Percentiles rank a stretch among this genome's conserved stretches.
phyloP scores from a whole-genome alignment of 2,113 vertebrate species.

The Heteronetta atricapilla region DNA sequence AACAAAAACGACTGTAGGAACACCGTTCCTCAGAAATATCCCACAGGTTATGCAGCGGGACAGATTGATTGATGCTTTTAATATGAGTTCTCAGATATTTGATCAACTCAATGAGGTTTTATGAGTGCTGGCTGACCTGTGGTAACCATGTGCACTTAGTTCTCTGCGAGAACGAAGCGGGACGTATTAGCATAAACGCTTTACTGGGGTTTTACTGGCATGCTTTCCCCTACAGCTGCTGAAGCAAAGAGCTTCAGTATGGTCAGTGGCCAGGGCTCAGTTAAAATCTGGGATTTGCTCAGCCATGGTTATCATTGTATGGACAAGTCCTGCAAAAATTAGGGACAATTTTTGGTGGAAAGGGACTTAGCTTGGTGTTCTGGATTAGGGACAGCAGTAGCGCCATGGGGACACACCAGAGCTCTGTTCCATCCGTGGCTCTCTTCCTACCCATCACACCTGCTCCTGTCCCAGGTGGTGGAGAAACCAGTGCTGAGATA shows the following conservation, averaged over 20 bases:
- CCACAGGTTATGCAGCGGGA: background rate
- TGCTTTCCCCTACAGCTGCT: background rate
- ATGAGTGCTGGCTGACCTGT: background rate
- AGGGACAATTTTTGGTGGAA: background rate
- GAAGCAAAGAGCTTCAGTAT: background rate
- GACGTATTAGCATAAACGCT: background rate
- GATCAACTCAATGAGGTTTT: background rate
- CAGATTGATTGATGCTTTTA: background rate
- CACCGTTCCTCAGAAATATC: background rate
- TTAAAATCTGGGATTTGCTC: background rate
- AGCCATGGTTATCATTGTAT: background rate
- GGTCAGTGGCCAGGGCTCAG: background rate
- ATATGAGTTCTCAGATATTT: background rate
- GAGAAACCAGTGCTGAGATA: background rate
- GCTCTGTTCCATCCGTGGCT: background rate
- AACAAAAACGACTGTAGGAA: background rate
- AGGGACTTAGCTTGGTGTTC: background rate
- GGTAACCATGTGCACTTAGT: background rate
- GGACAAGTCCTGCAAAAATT: background rate
- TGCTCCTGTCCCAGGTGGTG: background rate
- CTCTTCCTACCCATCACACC: background rate
- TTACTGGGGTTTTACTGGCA: background rate
- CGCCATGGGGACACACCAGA: background rate
- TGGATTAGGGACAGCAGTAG: background rate
- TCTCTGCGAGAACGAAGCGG: background rate